phyloP scores from a whole-genome alignment of 2,113 vertebrate genomes.

The Pachycephala philippinensis region DNA sequence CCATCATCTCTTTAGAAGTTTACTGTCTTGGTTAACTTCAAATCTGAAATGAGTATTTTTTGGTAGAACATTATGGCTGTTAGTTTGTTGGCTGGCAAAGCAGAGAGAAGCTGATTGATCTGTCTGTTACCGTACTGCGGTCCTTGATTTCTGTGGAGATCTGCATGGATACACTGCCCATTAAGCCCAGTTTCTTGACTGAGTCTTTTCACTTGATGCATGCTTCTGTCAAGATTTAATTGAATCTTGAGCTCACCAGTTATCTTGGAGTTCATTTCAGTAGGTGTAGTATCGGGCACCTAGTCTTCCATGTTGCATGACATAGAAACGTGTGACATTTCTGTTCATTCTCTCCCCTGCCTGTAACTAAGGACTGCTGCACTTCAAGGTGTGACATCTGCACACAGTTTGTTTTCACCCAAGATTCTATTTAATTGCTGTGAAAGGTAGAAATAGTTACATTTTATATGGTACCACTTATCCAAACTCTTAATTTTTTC shows the following conservation, averaged over 20 bases:
- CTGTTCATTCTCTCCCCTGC: not conserved
- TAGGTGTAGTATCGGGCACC: not conserved
- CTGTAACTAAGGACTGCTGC: not conserved
- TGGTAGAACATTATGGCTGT: not conserved
- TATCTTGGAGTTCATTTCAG: not conserved
- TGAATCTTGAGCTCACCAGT: not conserved
- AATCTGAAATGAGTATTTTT: not conserved
- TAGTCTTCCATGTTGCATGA: not conserved
- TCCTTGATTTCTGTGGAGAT: not conserved
- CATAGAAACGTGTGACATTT: not conserved
- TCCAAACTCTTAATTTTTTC: not conserved
- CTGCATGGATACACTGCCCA: not conserved
- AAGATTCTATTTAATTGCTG: not conserved
- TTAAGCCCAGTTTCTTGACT: not conserved
- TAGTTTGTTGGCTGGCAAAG: not conserved
- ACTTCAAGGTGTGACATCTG: not conserved
- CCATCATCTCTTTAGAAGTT: not conserved
- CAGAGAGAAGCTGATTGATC: not conserved
- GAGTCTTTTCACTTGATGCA: not conserved
- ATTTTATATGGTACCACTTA: not conserved
- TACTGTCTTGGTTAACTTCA: not conserved
- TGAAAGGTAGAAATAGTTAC: not conserved
- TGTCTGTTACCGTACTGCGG: not conserved
- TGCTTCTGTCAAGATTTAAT: not conserved
- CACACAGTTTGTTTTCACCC: not conserved